These are phyloP conservation scores for Troilus luridus DNA, from an alignment of 2,888 invertebrate genomes.

Conservation along the genomic window DNA sequence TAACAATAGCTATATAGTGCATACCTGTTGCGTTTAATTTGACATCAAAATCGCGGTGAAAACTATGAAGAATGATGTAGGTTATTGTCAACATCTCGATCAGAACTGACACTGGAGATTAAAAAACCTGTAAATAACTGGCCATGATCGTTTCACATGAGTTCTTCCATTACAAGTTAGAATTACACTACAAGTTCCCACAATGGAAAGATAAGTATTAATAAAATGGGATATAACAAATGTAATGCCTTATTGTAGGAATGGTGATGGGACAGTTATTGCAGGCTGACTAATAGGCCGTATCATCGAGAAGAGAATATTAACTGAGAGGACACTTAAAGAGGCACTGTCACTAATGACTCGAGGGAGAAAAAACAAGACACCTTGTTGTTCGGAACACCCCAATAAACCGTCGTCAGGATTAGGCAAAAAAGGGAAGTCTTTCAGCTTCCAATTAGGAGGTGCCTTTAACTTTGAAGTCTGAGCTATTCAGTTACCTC, in stretches of 20 bases:
- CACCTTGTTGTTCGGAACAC: neutral
- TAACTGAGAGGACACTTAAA: conserved; percentile 2
- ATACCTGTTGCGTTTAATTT: neutral
- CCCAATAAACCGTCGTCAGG: neutral
- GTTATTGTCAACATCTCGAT: neutral
- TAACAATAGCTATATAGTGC: neutral
- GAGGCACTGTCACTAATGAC: neutral
- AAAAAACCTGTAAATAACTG: neutral
- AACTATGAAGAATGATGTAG: neutral
- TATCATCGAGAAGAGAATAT: neutral
- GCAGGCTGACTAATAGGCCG: neutral
- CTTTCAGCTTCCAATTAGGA: neutral
- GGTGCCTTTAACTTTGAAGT: neutral
- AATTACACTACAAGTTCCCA: neutral
- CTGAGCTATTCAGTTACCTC: neutral
- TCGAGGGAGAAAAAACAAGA: neutral
- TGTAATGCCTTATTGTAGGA: conserved; percentile 30
- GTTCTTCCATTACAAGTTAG: neutral
- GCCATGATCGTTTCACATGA: neutral
- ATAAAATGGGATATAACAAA: conserved; percentile 15
- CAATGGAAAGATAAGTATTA: conserved; percentile 30
- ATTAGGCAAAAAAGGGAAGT: neutral
- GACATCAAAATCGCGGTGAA: neutral
- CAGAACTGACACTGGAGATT: neutral
- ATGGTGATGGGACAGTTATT: neutral